A percentile compares a stretch with the other conserved stretches of the same genome.
These are phyloP conservation scores for Gymnobelideus leadbeateri DNA, from an alignment of 2,113 vertebrate species.

Conservation along the genomic window DNA sequence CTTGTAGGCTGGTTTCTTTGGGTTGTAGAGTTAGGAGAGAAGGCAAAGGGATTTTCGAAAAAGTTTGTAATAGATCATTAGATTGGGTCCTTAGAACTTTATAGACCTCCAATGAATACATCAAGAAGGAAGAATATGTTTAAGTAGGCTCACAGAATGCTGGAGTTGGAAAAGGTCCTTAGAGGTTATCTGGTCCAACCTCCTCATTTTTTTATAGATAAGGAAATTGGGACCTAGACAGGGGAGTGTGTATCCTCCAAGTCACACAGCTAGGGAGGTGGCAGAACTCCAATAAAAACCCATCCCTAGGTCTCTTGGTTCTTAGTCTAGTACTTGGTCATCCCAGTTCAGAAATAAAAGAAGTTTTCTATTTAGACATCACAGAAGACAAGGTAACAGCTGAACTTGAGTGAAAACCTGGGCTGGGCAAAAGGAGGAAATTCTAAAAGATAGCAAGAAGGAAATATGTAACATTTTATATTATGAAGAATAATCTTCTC, in stretches of 20 bases:
- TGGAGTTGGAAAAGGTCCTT: background rate
- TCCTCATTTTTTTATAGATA: background rate
- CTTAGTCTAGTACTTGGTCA: background rate
- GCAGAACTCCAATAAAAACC: background rate
- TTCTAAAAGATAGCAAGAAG: background rate
- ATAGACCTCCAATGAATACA: background rate
- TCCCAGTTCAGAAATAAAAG: background rate
- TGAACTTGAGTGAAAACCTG: background rate
- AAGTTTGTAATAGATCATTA: background rate
- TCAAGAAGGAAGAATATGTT: background rate
- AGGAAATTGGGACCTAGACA: background rate
- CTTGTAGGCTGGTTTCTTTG: background rate
- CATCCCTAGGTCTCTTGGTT: background rate
- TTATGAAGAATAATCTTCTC: background rate
- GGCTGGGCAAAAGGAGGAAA: background rate
- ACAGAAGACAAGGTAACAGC: background rate
- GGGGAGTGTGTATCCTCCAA: background rate
- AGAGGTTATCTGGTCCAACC: background rate
- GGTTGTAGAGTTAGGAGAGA: background rate
- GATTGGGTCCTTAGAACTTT: background rate
- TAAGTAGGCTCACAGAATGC: accelerated
- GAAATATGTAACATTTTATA: constrained; percentile 20
- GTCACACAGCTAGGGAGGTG: background rate
- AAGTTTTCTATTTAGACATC: background rate
- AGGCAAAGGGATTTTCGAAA: background rate